Evolutionary conservation across 2,113 vertebrate species (phyloP).

Genomic region (Illadopsis cleaveri): DNA sequence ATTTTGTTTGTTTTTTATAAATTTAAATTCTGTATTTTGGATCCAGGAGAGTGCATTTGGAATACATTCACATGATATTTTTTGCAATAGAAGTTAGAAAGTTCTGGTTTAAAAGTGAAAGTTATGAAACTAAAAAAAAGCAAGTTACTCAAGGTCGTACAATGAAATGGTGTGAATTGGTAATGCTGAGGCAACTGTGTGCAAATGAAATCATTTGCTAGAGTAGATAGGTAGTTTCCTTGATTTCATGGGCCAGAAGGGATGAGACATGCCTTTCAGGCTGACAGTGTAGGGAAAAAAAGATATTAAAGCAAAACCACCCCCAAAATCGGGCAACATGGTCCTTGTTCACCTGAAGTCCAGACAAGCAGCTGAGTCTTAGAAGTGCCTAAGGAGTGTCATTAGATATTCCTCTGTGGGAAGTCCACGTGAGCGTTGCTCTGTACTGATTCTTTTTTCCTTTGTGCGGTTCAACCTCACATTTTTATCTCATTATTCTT

Average conservation of each 20-base stretch:
- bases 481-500: conserved; percentile 67
- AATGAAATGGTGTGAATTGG: neutral
- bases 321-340: neutral
- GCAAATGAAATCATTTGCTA: neutral
- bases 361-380: neutral
- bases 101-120: neutral
- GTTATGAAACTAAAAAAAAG: neutral
- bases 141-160: neutral
- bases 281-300: neutral
- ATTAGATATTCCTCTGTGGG: neutral
- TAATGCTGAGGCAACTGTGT: neutral
- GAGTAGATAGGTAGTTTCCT: neutral
- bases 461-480: conserved; percentile 19
- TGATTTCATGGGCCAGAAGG: neutral
- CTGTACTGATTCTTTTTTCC: neutral
- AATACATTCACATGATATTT: neutral
- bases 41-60: neutral
- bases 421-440: neutral
- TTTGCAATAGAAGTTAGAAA: neutral
- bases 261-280: neutral
- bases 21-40: neutral
- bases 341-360: neutral
- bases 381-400: neutral
- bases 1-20: neutral
- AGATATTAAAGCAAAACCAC: neutral